Conservation (phyloP, 2,797 vertebrate genomes). For the Pipistrellus pygmaeus region DNA sequence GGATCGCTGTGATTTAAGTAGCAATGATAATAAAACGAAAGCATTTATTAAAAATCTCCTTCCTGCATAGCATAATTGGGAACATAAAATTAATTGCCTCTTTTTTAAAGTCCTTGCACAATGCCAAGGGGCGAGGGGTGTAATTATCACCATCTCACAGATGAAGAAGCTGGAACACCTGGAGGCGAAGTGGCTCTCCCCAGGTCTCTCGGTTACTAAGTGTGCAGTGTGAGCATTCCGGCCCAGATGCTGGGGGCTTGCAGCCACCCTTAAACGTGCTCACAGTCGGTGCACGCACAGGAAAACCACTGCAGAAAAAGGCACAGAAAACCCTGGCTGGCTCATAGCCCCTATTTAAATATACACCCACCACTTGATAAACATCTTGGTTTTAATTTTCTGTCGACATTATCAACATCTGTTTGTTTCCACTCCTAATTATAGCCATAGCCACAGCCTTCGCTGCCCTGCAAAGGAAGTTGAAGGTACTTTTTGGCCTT, state of each 20-base stretch:
- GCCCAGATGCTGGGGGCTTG: not conserved
- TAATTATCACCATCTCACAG: constrained; percentile 43
- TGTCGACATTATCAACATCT: constrained; percentile 53
- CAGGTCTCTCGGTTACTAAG: not conserved
- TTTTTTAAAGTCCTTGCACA: not conserved
- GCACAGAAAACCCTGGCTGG: not conserved
- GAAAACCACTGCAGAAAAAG: constrained; percentile 15
- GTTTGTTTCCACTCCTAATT: constrained; percentile 64
- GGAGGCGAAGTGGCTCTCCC: not conserved
- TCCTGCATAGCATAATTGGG: constrained; percentile 49
- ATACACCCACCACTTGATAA: constrained; percentile 13
- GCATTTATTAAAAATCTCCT: constrained; percentile 54
- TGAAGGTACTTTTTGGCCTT: not conserved
- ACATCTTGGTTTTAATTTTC: constrained; percentile 62
- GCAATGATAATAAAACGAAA: constrained; percentile 60
- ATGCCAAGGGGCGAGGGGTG: not conserved
- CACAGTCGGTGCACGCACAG: not conserved
- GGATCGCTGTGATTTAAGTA: constrained; percentile 16
- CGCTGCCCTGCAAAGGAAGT: constrained; percentile 6
- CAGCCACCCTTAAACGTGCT: not conserved
- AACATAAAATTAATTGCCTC: constrained; percentile 56
- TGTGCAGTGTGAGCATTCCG: not conserved
- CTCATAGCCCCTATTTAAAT: not conserved
- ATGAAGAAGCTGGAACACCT: not conserved
- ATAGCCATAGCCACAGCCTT: constrained; percentile 40